phyloP scores from a whole-genome alignment of 1,140 invertebrate species.

The Drosophila novamexicana region DNA sequence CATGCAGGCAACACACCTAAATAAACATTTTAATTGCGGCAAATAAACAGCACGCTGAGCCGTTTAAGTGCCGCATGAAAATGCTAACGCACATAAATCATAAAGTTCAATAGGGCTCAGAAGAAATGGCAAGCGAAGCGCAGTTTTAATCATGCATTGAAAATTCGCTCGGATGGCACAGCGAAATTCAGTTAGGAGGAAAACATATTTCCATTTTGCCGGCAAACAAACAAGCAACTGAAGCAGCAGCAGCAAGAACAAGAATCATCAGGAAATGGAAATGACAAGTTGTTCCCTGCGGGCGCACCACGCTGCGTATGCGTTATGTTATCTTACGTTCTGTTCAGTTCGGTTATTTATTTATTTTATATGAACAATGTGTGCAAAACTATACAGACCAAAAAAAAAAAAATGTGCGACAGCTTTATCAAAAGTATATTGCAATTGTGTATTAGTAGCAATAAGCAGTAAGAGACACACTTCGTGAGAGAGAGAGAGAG shows the following conservation, averaged over 20 bases:
- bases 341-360: slow-evolving; percentile 10
- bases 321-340: slow-evolving; percentile 16
- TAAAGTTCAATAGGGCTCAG: neutral
- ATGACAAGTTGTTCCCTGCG: slow-evolving; percentile 33
- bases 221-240: neutral
- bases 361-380: slow-evolving; percentile 11
- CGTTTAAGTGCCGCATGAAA: neutral
- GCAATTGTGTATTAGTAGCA: neutral
- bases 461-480: neutral
- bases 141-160: slow-evolving; percentile 17
- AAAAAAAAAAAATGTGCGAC: neutral
- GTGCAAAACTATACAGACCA: slow-evolving; percentile 4
- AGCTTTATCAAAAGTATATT: slow-evolving; percentile 4
- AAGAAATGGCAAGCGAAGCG: neutral
- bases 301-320: slow-evolving; percentile 28
- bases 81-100: neutral
- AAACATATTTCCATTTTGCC: slow-evolving; percentile 40
- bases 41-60: slow-evolving; percentile 45
- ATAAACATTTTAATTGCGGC: slow-evolving; percentile 60
- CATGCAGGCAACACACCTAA: neutral
- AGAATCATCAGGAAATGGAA: slow-evolving; percentile 6
- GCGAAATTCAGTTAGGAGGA: slow-evolving; percentile 20
- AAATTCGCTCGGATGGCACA: slow-evolving; percentile 15
- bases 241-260: slow-evolving; percentile 2
- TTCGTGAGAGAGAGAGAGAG: neutral